Evolutionary conservation across 2,113 vertebrate species (phyloP), one percentile per base, ranked within the genome.

Genomic region (Anarhynchus alexandrinus): DNA sequence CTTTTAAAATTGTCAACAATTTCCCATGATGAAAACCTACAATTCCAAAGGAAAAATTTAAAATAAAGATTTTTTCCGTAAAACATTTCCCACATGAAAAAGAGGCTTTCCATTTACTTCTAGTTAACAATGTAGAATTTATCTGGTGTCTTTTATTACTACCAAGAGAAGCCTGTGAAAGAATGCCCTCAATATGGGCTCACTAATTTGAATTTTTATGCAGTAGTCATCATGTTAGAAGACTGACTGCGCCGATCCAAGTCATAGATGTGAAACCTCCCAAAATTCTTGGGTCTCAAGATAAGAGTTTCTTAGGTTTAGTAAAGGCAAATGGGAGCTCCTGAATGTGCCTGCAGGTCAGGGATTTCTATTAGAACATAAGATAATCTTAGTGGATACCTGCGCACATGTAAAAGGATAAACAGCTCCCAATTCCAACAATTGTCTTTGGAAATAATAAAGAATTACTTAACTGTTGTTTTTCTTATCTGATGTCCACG

Each of bases 181-280:
- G 43, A 59, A 57, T 64, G 43, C 11, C 15, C 18, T 65, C 45
- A 55, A 36, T 71, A 30, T 25, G 12, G 21, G 30, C 36, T 86
- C 26, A 6, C 23, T 76, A 5, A 43, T 91, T 70, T 67, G 26
- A 49, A 12, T 55, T 89, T 90, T 70, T n/a, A 45, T 83, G 59
- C 51, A 30, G 7, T 23, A 26, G 16, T 42, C 0, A 0, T 57
- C 3, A 1, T 40, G 27, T 52, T 69, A 26, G 78, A 89, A 49
- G 49, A 76, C 7, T 0, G 1, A 30, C 8, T 45, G 14, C 1
- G 1, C 36, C 2, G 5, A 57, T 66, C 47, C 70, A 62, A 67
- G 47, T 26, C 0, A 1, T n/a, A n/a, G 30, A 14, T 54, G 27
- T 88, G 76, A 81, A 81, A 66, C 10, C 6, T 10, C 42, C 42